Base-by-base conservation (phyloP, 2,888 invertebrate species). In the Idaea aversata region DNA sequence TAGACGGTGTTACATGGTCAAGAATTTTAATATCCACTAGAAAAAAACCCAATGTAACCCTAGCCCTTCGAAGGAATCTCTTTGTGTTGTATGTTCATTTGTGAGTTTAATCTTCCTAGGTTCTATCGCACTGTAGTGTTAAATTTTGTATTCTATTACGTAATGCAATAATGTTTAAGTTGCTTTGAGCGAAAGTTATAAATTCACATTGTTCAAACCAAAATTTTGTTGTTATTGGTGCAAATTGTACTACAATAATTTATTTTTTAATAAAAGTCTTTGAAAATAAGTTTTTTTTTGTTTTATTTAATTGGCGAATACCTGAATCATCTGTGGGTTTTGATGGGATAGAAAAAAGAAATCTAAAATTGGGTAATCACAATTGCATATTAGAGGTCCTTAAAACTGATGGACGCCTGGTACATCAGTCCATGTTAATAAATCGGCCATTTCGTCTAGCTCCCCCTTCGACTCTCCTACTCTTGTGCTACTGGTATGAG, bases 191-290 rank as follows among this genome's bases (percentile, higher is more conserved):
- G 85, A 86, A 88, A 80, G 85, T 88, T 88, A 82, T 77, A 84
- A 85, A 88, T 90, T 88, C 88, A 84, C 83, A 86, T 89, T 91
- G 87, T 90, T 88, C 83, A 85, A 89, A 91, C 88, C 90, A 89
- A 91, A 91, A 90, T 92, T 92, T 89, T 90, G 91, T 93, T 92
- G 91, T 93, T 92, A 92, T 89, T 88, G 91, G 89, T 92, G 90
- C 91, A 90, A 92, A 86, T 89, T 91, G 91, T 91, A 90, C 88
- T 89, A 87, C 85, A 78, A 91, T 92, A 91, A 92, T 93, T 92
- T 93, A 93, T 93, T 93, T 92, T 93, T 92, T 88, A 93, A 92
- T 91, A 91, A 92, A 92, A 91, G 71, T 81, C 76, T 47, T 47
- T 80, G 72, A 83, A 89, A 87, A 86, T 70, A 71, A 62, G 58